Percentiles rank a stretch among this genome's conserved stretches.
Evolutionary conservation across 2,113 vertebrate species (phyloP).

Genomic region (Myodes glareolus): DNA sequence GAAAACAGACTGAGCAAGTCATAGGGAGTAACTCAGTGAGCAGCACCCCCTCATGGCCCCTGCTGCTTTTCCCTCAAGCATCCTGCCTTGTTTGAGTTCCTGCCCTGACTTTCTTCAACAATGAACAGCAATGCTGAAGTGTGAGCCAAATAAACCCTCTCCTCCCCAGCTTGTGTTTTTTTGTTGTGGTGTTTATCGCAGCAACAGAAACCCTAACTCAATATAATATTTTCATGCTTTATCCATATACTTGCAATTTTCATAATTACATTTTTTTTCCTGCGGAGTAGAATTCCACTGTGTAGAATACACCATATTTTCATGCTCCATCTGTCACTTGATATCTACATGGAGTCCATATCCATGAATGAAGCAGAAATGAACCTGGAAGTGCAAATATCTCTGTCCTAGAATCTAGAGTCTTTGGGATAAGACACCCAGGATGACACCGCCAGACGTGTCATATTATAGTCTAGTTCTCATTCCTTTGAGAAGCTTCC

Average conservation of each 20-base stretch:
- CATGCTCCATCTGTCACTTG: background rate
- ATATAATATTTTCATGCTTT: background rate
- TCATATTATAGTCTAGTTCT: background rate
- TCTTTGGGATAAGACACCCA: background rate
- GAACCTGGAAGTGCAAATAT: background rate
- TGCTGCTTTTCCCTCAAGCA: too few relatives aligned
- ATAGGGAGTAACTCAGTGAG: too few relatives aligned
- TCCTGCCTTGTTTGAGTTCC: too few relatives aligned
- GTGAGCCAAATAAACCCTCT: too few relatives aligned
- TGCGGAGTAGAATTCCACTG: background rate
- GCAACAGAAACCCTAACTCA: too few relatives aligned
- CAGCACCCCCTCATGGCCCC: too few relatives aligned
- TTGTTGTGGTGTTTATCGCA: too few relatives aligned
- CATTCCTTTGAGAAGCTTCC: background rate
- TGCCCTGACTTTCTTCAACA: too few relatives aligned
- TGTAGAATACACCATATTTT: background rate
- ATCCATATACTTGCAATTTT: background rate
- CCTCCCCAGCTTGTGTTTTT: too few relatives aligned
- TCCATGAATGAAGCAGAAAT: background rate
- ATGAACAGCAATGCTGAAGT: too few relatives aligned
- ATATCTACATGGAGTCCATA: background rate
- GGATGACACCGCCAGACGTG: background rate
- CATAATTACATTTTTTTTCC: background rate
- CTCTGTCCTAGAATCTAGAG: background rate
- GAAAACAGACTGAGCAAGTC: too few relatives aligned